phyloP scores from a whole-genome alignment of 1,140 invertebrate genomes.

The Teleopsis dalmanni region DNA sequence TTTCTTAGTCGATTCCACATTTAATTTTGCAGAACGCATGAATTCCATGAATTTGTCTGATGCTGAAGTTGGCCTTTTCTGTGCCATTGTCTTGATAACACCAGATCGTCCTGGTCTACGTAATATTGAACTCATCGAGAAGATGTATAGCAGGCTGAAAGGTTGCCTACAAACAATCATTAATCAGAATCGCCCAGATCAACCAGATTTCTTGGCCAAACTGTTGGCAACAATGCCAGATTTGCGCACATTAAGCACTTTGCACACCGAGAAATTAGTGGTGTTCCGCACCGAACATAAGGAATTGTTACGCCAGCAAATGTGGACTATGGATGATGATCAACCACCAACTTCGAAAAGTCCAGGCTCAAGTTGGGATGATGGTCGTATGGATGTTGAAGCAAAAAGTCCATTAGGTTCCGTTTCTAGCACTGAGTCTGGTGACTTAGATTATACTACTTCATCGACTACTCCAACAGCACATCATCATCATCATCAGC shows the following conservation, averaged over 20 bases:
- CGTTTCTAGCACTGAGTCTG: conserved; percentile 74
- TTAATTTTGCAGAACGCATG: conserved; percentile 92
- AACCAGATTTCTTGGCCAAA: conserved; percentile 73
- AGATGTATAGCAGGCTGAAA: conserved; percentile 84
- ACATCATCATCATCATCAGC: conserved; percentile 11
- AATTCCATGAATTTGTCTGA: conserved; percentile 84
- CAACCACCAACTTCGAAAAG: conserved; percentile 48
- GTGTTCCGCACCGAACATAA: conserved; percentile 87
- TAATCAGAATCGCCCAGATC: conserved; percentile 73
- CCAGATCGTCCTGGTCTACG: conserved; percentile 86
- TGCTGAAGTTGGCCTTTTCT: conserved; percentile 88
- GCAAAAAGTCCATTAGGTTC: conserved; percentile 76
- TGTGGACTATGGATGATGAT: conserved; percentile 59
- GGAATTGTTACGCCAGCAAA: conserved; percentile 64
- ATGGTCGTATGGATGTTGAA: conserved; percentile 65
- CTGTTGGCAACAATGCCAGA: conserved; percentile 92
- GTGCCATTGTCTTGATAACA: conserved; percentile 89
- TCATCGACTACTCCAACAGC: conserved; percentile 47
- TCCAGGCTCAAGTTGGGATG: conserved; percentile 58
- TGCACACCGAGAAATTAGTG: conserved; percentile 91
- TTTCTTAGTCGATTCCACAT: conserved; percentile 93
- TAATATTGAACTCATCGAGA: conserved; percentile 84
- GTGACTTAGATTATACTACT: conserved; percentile 46
- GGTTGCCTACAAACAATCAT: conserved; percentile 79
- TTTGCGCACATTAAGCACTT: conserved; percentile 86